Evolutionary conservation across 2,888 invertebrate genomes (phyloP), one percentile per base, ranked within the genome.

Genomic region (Aphodius granarius): DNA sequence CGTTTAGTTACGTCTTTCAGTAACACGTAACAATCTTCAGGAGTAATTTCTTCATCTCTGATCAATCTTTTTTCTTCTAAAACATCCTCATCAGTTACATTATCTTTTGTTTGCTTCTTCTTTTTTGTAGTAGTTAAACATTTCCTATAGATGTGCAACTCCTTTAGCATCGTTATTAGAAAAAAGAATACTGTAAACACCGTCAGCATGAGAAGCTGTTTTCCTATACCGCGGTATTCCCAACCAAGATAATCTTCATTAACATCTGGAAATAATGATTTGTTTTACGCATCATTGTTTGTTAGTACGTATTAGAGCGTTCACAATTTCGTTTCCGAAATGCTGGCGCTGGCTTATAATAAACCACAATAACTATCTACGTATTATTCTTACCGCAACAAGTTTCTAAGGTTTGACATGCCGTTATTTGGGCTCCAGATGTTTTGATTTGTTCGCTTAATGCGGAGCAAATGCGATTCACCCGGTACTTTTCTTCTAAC

Each of bases 1-100:
- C 96, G 97, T 86, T 97, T 97, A 18, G 93, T 91, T 9, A 97
- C 88, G 78, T 90, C 89, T 77, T 90, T 90, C 13, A 94, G 84
- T 0, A 93, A 91, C 3, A 94, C 84, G 70, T 89, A 90, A 80
- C 90, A 88, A 13, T 83, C 81, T 0, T 83, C 81, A 21, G 21
- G 62, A 3, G 63, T 63, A 16, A 90, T 83, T 16, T 88, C 87
- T 0, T 82, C 43, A 0, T 88, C 82, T 15, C 85, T 81, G 3
- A 91, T 90, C 79, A 88, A 89, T 0, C 83, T 78, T 63, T 88
- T 89, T 81, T 93, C 93, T 0, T 85, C 85, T 0, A 84, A 82
- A 9, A 93, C 93, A 83, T 93, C 93, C 0, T 88, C 86, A 63
- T 75, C 75, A n/a, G 22, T 75, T 15, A 70, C 71, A 5, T 80